phyloP scores from a whole-genome alignment of 2,113 vertebrate species.

The Gallinago undulata region DNA sequence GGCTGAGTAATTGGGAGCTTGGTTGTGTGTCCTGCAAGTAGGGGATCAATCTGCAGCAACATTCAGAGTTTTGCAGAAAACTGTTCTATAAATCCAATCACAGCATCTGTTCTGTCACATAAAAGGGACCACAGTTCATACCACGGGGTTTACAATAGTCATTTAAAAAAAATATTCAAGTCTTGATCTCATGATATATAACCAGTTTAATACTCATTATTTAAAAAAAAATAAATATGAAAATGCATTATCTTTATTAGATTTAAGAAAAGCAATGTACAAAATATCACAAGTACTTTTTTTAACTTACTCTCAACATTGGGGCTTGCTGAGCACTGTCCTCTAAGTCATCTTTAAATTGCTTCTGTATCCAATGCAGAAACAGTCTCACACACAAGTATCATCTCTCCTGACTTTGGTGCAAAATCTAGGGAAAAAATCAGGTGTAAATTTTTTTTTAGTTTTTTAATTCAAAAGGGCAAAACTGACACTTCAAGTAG shows the following conservation, averaged over 20 bases:
- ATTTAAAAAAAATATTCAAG: neutral
- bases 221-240: neutral
- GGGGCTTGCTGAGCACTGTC: neutral
- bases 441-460: neutral
- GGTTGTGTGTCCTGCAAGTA: neutral
- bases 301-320: neutral
- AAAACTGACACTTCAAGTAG: neutral
- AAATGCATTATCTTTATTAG: neutral
- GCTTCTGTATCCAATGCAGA: neutral
- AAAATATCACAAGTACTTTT: neutral
- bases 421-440: neutral
- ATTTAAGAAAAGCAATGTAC: neutral
- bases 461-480: neutral
- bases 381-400: neutral
- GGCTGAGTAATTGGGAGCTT: conserved; percentile 9
- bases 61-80: neutral
- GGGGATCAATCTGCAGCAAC: neutral
- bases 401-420: neutral
- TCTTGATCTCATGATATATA: neutral
- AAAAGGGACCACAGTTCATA: neutral
- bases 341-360: neutral
- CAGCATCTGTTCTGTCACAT: neutral
- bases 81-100: neutral
- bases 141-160: neutral
- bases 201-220: neutral